Evolutionary conservation across 2,888 invertebrate genomes (phyloP).

Genomic region (Harpalus rubripes): DNA sequence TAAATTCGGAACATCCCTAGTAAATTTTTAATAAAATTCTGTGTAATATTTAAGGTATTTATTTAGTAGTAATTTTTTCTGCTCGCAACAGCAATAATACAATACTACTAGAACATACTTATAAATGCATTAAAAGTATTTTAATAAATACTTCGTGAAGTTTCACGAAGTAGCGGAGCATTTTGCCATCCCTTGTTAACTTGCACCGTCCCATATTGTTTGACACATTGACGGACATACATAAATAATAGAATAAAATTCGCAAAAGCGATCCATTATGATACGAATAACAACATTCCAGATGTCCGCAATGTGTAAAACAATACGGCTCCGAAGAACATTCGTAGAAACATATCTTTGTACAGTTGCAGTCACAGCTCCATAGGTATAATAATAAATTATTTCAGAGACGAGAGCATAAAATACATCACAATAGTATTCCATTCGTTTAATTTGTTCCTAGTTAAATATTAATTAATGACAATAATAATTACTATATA

Average conservation of each 20-base stretch:
- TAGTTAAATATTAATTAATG: conserved; percentile 69
- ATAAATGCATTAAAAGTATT: conserved; percentile 75
- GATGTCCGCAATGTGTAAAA: conserved; percentile 35
- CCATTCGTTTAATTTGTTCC: conserved; percentile 68
- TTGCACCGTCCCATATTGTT: conserved; percentile 68
- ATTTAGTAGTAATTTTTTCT: conserved; percentile 66
- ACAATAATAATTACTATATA: conserved; percentile 68
- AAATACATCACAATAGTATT: conserved; percentile 64
- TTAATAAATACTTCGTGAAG: conserved; percentile 72
- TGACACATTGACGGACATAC: conserved; percentile 38
- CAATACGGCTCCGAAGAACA: conserved; percentile 34
- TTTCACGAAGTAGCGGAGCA: conserved; percentile 74
- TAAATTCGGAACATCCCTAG: too few species aligned
- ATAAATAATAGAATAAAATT: conserved; percentile 31
- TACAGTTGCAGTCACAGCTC: conserved; percentile 77
- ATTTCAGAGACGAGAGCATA: conserved; percentile 63
- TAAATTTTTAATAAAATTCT: background rate
- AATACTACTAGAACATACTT: conserved; percentile 73
- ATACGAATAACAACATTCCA: conserved; percentile 41
- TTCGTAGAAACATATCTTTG: conserved; percentile 67
- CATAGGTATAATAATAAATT: conserved; percentile 70
- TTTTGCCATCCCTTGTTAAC: conserved; percentile 75
- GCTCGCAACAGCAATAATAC: conserved; percentile 66
- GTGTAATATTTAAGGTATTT: conserved; percentile 61
- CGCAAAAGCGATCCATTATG: conserved; percentile 9